These are phyloP conservation scores for Sebastes fasciatus DNA, from an alignment of 2,113 vertebrate genomes.

Conservation along the genomic window DNA sequence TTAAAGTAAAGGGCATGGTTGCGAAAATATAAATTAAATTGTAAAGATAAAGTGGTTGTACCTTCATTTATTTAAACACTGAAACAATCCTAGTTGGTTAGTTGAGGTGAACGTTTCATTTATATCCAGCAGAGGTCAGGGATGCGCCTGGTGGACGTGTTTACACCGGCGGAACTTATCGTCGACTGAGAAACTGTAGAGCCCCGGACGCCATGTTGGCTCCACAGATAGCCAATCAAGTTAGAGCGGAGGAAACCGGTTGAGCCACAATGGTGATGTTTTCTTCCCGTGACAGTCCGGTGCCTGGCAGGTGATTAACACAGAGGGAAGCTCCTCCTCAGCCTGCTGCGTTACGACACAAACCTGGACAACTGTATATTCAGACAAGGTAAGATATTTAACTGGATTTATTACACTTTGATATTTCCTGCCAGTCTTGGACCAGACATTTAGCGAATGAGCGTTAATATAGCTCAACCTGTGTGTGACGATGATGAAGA, in stretches of 20 bases:
- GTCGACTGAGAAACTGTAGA: conserved; percentile 40
- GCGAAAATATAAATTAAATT: not conserved
- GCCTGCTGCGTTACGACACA: conserved; percentile 17
- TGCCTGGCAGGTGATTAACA: conserved; percentile 72
- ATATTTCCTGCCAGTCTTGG: fast-evolving
- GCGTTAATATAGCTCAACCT: not conserved
- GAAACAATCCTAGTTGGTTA: not conserved
- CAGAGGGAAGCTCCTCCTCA: conserved; percentile 54
- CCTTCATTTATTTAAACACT: not conserved
- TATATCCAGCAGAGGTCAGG: conserved; percentile 60
- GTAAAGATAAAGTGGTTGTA: not conserved
- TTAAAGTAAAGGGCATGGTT: not conserved
- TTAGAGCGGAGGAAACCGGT: not conserved
- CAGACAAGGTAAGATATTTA: conserved; percentile 52
- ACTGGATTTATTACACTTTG: not conserved
- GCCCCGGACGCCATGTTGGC: conserved; percentile 61
- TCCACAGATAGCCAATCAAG: not conserved
- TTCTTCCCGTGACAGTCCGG: conserved; percentile 59
- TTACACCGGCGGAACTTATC: not conserved
- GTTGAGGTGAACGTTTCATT: not conserved
- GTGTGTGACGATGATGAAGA: conserved; percentile 1
- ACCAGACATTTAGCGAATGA: not conserved
- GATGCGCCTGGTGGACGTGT: not conserved
- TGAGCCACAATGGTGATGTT: conserved; percentile 70
- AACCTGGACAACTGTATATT: conserved; percentile 30